Percentiles rank a stretch among this genome's conserved stretches.
phyloP scores from a whole-genome alignment of 1,140 invertebrate species.

The Grapholita molesta region DNA sequence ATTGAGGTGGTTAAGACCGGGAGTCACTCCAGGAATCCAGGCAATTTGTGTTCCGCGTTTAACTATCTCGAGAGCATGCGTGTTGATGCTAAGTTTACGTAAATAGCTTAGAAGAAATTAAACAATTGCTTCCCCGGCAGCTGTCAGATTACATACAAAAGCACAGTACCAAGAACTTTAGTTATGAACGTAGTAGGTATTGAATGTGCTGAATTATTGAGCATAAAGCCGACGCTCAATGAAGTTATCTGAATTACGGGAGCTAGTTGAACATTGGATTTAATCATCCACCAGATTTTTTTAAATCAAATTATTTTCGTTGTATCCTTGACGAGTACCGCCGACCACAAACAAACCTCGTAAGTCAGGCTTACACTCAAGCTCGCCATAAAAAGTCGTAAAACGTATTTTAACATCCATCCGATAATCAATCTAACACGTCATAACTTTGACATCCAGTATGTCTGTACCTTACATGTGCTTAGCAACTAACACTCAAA shows the following conservation, averaged over 20 bases:
- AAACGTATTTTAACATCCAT: slow-evolving; percentile 79
- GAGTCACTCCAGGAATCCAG: neutral
- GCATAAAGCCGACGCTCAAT: too few species aligned
- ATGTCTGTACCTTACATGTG: slow-evolving; percentile 52
- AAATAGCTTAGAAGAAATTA: neutral
- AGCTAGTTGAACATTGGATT: too few species aligned
- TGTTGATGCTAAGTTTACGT: neutral
- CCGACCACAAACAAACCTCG: slow-evolving; percentile 61
- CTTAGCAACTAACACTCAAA: slow-evolving; percentile 24
- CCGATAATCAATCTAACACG: slow-evolving; percentile 79
- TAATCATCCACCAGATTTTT: neutral
- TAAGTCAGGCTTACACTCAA: slow-evolving; percentile 58
- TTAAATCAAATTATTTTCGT: neutral
- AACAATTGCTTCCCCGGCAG: neutral
- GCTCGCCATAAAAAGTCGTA: slow-evolving; percentile 70
- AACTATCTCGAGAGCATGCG: neutral
- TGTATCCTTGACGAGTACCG: slow-evolving; percentile 21
- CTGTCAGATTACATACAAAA: neutral
- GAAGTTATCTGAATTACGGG: too few species aligned
- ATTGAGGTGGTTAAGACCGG: neutral
- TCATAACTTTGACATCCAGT: slow-evolving; percentile 77
- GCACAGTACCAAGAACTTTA: too few species aligned
- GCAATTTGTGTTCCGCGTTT: slow-evolving; percentile 1
- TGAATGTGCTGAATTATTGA: too few species aligned
- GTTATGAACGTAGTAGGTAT: too few species aligned